Conservation (phyloP, 2,113 vertebrate genomes). For the Chrysemys picta region DNA sequence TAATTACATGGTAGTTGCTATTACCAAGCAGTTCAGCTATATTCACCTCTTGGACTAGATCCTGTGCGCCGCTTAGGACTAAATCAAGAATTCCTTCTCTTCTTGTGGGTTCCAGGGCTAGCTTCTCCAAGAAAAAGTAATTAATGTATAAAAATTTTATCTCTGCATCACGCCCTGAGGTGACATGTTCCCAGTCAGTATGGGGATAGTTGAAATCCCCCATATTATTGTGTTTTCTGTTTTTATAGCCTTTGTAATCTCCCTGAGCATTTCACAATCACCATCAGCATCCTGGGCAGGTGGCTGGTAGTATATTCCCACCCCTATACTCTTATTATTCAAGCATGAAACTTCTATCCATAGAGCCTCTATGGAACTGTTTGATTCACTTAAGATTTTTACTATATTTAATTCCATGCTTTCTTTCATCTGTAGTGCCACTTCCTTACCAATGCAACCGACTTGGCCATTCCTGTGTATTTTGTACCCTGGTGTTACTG, state of each 20-base stretch:
- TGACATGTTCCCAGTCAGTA: not conserved
- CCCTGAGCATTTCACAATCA: not conserved
- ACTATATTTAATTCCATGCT: not conserved
- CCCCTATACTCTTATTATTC: not conserved
- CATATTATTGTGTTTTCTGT: not conserved
- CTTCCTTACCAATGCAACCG: not conserved
- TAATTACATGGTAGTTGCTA: not conserved
- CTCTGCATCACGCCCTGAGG: too few relatives aligned
- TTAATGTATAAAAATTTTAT: not conserved
- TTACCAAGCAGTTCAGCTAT: not conserved
- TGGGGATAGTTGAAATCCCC: not conserved
- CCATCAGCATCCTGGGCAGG: not conserved
- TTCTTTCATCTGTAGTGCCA: not conserved
- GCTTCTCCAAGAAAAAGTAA: not conserved
- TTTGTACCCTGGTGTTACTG: not conserved
- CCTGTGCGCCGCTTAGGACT: not conserved
- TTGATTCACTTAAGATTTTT: not conserved
- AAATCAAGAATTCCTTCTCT: not conserved
- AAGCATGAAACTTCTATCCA: not conserved
- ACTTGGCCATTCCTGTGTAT: not conserved
- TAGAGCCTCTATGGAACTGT: not conserved
- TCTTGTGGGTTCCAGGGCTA: not conserved
- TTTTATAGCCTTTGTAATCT: not conserved
- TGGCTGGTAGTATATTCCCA: not conserved
- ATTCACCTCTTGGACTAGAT: not conserved